phyloP scores from a whole-genome alignment of 2,113 vertebrate species.

The Tupaia chinensis region DNA sequence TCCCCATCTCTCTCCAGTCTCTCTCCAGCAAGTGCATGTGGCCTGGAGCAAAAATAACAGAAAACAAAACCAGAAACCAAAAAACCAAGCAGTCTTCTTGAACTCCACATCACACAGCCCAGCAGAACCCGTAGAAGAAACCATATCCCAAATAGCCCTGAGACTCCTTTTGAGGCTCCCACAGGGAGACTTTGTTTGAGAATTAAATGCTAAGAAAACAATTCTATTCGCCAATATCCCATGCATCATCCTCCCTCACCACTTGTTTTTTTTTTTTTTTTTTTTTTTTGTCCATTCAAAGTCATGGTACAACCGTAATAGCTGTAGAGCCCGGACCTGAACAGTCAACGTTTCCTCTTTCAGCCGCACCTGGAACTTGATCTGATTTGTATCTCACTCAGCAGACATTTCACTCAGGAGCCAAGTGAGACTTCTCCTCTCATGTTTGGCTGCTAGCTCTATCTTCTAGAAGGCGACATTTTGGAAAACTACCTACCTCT shows the following conservation, averaged over 20 bases:
- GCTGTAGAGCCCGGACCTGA: not conserved
- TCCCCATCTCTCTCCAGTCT: no score
- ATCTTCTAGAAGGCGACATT: not conserved
- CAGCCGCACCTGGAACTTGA: not conserved
- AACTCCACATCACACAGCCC: not conserved
- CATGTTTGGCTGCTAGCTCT: not conserved
- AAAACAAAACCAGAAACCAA: no score
- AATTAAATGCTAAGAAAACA: not conserved
- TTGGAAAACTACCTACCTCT: not conserved
- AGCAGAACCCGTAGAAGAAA: not conserved
- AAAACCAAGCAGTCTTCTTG: not conserved
- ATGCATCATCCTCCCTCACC: not conserved
- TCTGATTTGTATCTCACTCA: not conserved
- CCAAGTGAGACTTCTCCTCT: not conserved
- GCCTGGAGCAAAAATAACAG: no score
- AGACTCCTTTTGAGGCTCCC: not conserved
- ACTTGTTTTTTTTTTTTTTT: not conserved
- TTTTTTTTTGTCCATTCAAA: not conserved
- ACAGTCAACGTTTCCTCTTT: not conserved
- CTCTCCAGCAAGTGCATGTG: no score
- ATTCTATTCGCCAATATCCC: not conserved
- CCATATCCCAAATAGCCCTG: not conserved
- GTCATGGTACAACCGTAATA: not conserved
- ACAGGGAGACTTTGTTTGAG: not conserved
- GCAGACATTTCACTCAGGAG: not conserved